Percentiles rank a stretch among this genome's conserved stretches.
phyloP scores from a whole-genome alignment of 2,888 invertebrate genomes.

The Sphaeridia pumilis region DNA sequence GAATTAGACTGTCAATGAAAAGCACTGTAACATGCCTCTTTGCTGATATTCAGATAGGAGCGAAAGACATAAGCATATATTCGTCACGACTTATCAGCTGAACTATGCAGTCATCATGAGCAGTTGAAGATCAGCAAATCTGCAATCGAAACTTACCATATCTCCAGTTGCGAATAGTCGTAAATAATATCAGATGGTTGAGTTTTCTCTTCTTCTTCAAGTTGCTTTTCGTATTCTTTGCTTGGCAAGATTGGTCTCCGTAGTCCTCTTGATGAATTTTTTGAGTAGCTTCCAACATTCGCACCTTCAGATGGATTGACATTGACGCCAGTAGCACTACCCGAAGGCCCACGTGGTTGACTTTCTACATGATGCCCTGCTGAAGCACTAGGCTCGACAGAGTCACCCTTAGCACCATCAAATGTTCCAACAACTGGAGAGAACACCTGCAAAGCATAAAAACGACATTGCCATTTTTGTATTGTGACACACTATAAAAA shows the following conservation, averaged over 20 bases:
- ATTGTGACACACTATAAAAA: neutral
- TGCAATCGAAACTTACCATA: constrained; percentile 53
- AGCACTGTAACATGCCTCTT: neutral
- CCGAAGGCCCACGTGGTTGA: constrained; percentile 9
- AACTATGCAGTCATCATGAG: constrained; percentile 11
- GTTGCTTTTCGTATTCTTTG: constrained; percentile 64
- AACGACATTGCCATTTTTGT: neutral
- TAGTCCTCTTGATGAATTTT: constrained; percentile 36
- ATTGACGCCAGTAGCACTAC: too few relatives aligned
- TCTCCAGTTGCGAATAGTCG: constrained; percentile 72
- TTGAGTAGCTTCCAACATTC: neutral
- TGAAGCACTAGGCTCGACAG: constrained; percentile 7
- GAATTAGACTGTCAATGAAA: neutral
- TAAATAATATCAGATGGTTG: constrained; percentile 69
- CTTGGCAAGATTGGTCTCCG: constrained; percentile 67
- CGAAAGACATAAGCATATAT: constrained; percentile 6
- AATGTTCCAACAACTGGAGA: constrained; percentile 25
- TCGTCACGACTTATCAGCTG: constrained; percentile 3
- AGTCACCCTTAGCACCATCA: constrained; percentile 34
- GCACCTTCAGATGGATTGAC: too few relatives aligned
- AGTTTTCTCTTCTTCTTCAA: constrained; percentile 59
- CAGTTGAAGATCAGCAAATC: too few relatives aligned
- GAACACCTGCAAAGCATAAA: constrained; percentile 22
- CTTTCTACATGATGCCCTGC: neutral
- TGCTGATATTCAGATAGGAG: constrained; percentile 13